A percentile compares a stretch with the other conserved stretches of the same genome.
Evolutionary conservation across 2,888 invertebrate genomes (phyloP).

Genomic region (Unio pictorum): DNA sequence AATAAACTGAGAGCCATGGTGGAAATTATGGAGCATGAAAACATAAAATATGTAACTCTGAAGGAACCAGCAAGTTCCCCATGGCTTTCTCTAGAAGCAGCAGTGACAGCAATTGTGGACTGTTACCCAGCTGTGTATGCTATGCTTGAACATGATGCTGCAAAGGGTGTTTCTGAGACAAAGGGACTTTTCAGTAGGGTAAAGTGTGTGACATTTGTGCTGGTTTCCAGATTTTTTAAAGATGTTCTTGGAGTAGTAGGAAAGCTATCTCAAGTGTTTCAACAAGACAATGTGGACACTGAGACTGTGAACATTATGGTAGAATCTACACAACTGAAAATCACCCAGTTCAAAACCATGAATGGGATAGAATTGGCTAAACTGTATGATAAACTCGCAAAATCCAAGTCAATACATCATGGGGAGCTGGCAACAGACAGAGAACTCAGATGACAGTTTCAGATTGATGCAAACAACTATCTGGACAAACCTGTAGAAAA

Average conservation of each 20-base stretch:
- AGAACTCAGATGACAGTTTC: slow-evolving; percentile 11
- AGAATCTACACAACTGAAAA: neutral
- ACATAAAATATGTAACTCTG: slow-evolving; percentile 4
- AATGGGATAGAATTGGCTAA: slow-evolving; percentile 1
- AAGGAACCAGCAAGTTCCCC: slow-evolving; percentile 12
- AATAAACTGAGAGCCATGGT: slow-evolving; percentile 13
- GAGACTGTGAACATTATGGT: slow-evolving; percentile 1
- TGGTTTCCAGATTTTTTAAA: slow-evolving; percentile 3
- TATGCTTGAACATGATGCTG: slow-evolving; percentile 13
- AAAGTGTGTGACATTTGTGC: slow-evolving; percentile 4
- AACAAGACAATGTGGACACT: slow-evolving; percentile 5
- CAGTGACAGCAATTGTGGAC: slow-evolving; percentile 9
- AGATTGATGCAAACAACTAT: slow-evolving; percentile 7
- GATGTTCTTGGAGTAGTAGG: slow-evolving; percentile 6
- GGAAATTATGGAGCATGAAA: slow-evolving; percentile 8
- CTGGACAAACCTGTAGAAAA: slow-evolving; percentile 6
- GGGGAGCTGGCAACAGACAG: slow-evolving; percentile 6
- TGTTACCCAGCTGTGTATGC: slow-evolving; percentile 8
- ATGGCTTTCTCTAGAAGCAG: slow-evolving; percentile 11
- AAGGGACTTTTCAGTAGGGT: slow-evolving; percentile 5
- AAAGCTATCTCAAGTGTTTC: slow-evolving; percentile 8
- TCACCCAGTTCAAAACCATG: slow-evolving; percentile 2
- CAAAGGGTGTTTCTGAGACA: slow-evolving; percentile 2
- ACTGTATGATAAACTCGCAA: neutral
- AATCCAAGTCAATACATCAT: neutral